These are phyloP conservation scores for Poicephalus gulielmi DNA, from an alignment of 2,113 vertebrate species.

Conservation along the genomic window DNA sequence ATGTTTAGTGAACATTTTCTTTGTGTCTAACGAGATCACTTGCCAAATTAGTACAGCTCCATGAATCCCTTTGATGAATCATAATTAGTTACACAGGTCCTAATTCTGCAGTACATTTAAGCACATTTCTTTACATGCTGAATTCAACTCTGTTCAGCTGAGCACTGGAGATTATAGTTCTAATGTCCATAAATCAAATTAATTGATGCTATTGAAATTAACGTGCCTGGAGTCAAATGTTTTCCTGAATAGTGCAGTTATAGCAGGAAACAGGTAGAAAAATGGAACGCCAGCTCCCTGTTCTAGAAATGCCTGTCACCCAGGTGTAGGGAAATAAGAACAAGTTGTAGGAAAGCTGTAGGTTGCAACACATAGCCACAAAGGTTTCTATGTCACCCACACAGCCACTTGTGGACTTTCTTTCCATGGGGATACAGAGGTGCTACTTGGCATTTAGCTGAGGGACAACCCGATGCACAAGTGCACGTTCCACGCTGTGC, in stretches of 20 bases:
- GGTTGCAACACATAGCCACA: background rate
- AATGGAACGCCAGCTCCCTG: background rate
- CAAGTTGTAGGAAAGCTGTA: background rate
- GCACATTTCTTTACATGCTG: background rate
- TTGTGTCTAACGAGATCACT: background rate
- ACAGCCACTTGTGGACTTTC: background rate
- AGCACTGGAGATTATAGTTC: background rate
- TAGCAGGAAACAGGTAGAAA: background rate
- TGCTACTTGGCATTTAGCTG: background rate
- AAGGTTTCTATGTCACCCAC: background rate
- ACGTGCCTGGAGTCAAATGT: background rate
- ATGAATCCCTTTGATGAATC: constrained; percentile 2
- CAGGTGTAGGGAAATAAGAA: background rate
- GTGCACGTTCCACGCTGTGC: background rate
- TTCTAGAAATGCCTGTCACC: background rate
- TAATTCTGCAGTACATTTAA: constrained; percentile 7
- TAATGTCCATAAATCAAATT: background rate
- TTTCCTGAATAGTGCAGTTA: background rate
- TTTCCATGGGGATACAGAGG: background rate
- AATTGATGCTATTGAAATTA: background rate
- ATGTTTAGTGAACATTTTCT: background rate
- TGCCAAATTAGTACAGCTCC: background rate
- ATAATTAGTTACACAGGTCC: background rate
- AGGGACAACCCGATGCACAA: background rate
- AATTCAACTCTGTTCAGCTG: background rate